Conservation (phyloP, 2,797 vertebrate species). For the Myotis pilosus region DNA sequence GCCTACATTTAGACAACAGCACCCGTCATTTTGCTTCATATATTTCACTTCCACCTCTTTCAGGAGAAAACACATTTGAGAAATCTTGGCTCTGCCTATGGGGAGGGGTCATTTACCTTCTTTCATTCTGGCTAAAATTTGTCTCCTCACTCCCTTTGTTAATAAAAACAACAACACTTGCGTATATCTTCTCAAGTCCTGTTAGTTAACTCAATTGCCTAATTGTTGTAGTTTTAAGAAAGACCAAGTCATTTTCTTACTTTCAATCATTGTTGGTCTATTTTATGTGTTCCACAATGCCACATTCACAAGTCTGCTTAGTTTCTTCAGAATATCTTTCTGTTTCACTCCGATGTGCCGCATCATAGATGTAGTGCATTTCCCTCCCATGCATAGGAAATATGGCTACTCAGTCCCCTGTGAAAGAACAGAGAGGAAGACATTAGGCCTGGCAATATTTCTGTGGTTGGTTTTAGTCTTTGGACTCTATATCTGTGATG, state of each 20-base stretch:
- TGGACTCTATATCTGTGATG: neutral
- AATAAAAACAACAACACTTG: constrained; percentile 72
- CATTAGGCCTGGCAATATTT: neutral
- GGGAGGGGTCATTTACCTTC: constrained; percentile 68
- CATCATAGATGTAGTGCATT: constrained; percentile 12
- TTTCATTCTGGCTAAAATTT: constrained; percentile 76
- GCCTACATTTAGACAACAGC: constrained; percentile 73
- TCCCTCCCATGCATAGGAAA: constrained; percentile 45
- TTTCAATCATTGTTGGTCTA: constrained; percentile 64
- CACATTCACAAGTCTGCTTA: constrained; percentile 56
- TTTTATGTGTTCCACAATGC: constrained; percentile 60
- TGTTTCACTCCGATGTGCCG: constrained; percentile 14
- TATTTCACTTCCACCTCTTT: constrained; percentile 79
- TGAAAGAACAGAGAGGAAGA: constrained; percentile 47
- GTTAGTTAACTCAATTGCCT: constrained; percentile 67
- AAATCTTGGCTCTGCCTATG: constrained; percentile 78
- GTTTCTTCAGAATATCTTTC: constrained; percentile 67
- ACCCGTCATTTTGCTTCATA: constrained; percentile 74
- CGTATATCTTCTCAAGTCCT: constrained; percentile 71
- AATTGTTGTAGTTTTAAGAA: constrained; percentile 72
- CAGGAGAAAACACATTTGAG: constrained; percentile 79
- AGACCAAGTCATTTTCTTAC: constrained; percentile 56
- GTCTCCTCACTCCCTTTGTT: constrained; percentile 74
- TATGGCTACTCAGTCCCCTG: neutral
- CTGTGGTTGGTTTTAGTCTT: neutral